A percentile compares a stretch with the other conserved stretches of the same genome.
phyloP scores from a whole-genome alignment of 2,113 vertebrate genomes.

The Tragelaphus imberbis region DNA sequence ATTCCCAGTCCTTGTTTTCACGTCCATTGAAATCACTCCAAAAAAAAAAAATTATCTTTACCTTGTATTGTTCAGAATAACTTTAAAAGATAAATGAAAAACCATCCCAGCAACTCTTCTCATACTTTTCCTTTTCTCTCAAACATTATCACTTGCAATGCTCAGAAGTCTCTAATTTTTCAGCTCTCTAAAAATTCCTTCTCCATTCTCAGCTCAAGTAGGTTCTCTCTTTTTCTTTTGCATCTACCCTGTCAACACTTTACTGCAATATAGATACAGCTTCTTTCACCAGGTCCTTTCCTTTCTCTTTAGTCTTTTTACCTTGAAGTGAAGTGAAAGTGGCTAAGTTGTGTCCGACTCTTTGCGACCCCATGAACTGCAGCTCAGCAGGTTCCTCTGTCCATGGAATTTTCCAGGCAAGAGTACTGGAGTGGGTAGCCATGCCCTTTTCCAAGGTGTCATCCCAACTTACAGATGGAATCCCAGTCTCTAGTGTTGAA shows the following conservation, averaged over 20 bases:
- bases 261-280: background rate
- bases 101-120: background rate
- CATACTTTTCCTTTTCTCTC: background rate
- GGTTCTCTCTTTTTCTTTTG: background rate
- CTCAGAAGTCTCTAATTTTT: background rate
- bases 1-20: background rate
- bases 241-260: background rate
- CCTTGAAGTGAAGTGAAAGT: background rate
- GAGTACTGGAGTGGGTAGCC: background rate
- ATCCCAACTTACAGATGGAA: rapidly evolving
- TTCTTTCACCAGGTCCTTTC: background rate
- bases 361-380: background rate
- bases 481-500: background rate
- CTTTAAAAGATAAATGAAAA: background rate
- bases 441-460: background rate
- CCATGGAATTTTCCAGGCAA: background rate
- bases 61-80: background rate
- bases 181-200: background rate
- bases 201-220: background rate
- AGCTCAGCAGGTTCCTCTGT: background rate
- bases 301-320: background rate
- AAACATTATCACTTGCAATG: background rate
- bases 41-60: background rate
- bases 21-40: background rate
- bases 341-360: rapidly evolving